These are phyloP conservation scores for Grapholita molesta DNA, from an alignment of 1,140 invertebrate genomes.

Conservation along the genomic window DNA sequence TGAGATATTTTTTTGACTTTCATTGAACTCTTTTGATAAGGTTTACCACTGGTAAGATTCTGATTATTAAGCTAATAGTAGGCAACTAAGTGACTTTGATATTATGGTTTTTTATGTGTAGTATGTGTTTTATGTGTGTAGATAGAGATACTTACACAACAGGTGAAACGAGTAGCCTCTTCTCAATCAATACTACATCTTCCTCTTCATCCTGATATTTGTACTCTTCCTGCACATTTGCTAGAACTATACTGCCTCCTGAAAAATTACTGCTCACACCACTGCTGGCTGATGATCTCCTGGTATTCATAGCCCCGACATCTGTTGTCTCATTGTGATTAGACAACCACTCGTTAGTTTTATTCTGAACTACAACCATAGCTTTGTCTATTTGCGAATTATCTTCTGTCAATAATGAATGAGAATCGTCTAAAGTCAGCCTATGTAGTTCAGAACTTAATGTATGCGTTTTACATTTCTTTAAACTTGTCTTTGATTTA, in stretches of 20 bases:
- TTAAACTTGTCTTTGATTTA: slow-evolving; percentile 56
- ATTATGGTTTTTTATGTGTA: no score
- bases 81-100: no score
- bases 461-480: slow-evolving; percentile 35
- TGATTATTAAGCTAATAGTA: slow-evolving; percentile 14
- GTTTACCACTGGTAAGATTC: no score
- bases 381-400: slow-evolving; percentile 50
- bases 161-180: slow-evolving; percentile 78
- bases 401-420: slow-evolving; percentile 40
- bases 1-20: no score
- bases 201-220: slow-evolving; percentile 86
- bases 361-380: slow-evolving; percentile 58
- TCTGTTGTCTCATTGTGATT: slow-evolving; percentile 25
- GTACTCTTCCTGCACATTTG: slow-evolving; percentile 85
- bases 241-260: slow-evolving; percentile 57
- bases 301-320: slow-evolving; percentile 48
- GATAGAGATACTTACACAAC: slow-evolving; percentile 75
- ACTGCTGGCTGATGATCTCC: slow-evolving; percentile 65
- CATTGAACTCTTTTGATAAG: no score
- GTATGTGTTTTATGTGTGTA: no score
- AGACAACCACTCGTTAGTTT: slow-evolving; percentile 62
- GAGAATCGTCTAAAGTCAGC: slow-evolving; percentile 30
- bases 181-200: slow-evolving; percentile 84
- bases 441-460: slow-evolving; percentile 21
- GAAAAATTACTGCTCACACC: slow-evolving; percentile 66